Percentiles rank a stretch among this genome's conserved stretches.
These are phyloP conservation scores for Dioctria linearis DNA, from an alignment of 2,888 invertebrate species.

Conservation along the genomic window DNA sequence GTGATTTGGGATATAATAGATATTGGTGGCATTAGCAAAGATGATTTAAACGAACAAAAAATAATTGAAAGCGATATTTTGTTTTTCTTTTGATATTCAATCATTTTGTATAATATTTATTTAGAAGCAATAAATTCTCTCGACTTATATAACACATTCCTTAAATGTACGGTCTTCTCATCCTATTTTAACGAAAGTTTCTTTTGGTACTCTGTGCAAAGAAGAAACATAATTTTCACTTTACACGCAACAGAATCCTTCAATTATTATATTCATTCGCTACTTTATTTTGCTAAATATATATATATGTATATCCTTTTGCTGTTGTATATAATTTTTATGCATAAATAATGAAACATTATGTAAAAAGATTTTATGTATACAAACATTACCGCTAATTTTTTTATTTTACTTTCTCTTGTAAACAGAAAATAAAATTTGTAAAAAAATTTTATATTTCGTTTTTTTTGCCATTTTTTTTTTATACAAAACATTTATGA, in stretches of 20 bases:
- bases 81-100: constrained; percentile 8
- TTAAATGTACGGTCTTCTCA: constrained; percentile 19
- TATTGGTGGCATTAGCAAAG: constrained; percentile 17
- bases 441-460: constrained; percentile 23
- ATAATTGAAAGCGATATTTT: constrained; percentile 53
- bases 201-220: constrained; percentile 16
- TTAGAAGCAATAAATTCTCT: constrained; percentile 50
- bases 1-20: neutral
- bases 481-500: constrained; percentile 43
- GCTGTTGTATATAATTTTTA: constrained; percentile 27
- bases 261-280: neutral
- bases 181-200: too few species aligned
- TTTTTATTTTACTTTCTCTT: constrained; percentile 39
- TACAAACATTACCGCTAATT: constrained; percentile 32
- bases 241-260: neutral
- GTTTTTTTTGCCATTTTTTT: constrained; percentile 3
- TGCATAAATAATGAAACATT: neutral
- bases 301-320: constrained; percentile 1
- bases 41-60: constrained; percentile 49
- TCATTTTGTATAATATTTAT: constrained; percentile 50
- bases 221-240: constrained; percentile 35
- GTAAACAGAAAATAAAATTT: constrained; percentile 46
- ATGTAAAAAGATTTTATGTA: constrained; percentile 33
- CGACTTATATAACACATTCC: constrained; percentile 44
- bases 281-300: constrained; percentile 16